A percentile compares a stretch with the other conserved stretches of the same genome.
Conservation (phyloP, 2,888 invertebrate species). For the Lycaena phlaeas region DNA sequence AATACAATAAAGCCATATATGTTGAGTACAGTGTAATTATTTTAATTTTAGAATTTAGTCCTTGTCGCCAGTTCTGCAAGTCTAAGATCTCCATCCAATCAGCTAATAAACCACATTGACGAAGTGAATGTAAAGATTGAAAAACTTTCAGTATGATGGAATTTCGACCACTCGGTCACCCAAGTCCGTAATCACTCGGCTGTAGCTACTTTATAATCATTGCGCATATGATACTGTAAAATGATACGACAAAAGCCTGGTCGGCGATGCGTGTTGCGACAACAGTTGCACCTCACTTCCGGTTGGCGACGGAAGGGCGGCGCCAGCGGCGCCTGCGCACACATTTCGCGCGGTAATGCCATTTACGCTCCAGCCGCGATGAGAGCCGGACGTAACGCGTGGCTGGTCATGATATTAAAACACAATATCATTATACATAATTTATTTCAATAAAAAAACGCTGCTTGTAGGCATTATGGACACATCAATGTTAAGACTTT, state of each 20-base stretch:
- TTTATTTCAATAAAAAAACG: constrained; percentile 16
- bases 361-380: constrained; percentile 38
- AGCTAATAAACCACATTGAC: no score
- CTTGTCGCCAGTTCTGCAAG: no score
- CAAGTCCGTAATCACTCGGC: no score
- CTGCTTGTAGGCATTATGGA: no score
- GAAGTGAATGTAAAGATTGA: no score
- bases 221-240: constrained; percentile 8
- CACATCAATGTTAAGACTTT: constrained; percentile 14
- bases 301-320: constrained; percentile 48
- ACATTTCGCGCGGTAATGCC: constrained; percentile 12
- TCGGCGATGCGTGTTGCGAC: constrained; percentile 44
- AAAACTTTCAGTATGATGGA: no score
- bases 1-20: no score
- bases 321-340: constrained; percentile 51
- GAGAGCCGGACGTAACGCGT: constrained; percentile 42
- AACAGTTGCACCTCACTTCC: constrained; percentile 52
- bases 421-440: constrained; percentile 17
- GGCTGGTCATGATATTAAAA: constrained; percentile 18
- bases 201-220: no score
- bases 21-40: no score
- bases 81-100: no score
- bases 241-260: constrained; percentile 30
- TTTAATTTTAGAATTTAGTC: no score
- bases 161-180: no score